A percentile compares a stretch with the other conserved stretches of the same genome.
These are phyloP conservation scores for Apis cerana DNA, from an alignment of 1,140 invertebrate species.

Conservation along the genomic window DNA sequence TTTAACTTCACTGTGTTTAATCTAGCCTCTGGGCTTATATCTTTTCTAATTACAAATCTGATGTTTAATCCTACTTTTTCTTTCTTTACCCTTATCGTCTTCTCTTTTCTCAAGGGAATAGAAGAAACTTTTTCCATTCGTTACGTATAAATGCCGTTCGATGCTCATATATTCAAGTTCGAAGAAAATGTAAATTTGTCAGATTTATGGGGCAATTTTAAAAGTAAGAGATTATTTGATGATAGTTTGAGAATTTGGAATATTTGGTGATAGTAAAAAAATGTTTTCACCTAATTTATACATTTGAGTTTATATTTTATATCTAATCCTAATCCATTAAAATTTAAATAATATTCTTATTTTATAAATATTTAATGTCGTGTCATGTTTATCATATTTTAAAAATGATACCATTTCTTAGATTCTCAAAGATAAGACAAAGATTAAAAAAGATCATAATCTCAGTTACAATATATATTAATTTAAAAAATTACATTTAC, in stretches of 20 bases:
- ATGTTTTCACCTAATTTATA: neutral
- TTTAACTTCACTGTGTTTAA: constrained; percentile 2
- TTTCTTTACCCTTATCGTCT: neutral
- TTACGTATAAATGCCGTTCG: neutral
- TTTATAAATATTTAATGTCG: neutral
- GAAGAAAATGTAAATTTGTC: neutral
- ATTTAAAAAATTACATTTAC: neutral
- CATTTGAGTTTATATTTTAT: neutral
- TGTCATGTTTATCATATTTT: neutral
- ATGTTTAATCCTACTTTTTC: constrained; percentile 15
- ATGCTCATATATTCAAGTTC: neutral
- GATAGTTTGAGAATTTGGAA: neutral
- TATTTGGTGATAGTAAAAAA: neutral
- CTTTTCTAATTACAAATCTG: constrained; percentile 15
- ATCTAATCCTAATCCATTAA: too few relatives aligned
- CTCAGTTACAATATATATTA: neutral
- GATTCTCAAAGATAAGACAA: neutral
- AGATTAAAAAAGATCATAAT: neutral
- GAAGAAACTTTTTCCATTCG: constrained; percentile 6
- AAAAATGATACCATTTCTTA: neutral
- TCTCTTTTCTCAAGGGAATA: neutral
- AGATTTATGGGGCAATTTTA: neutral
- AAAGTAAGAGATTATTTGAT: neutral
- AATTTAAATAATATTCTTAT: too few relatives aligned
- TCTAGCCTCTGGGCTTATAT: neutral